These are phyloP conservation scores for Zapornia atra DNA, from an alignment of 2,113 vertebrate genomes.

Conservation along the genomic window DNA sequence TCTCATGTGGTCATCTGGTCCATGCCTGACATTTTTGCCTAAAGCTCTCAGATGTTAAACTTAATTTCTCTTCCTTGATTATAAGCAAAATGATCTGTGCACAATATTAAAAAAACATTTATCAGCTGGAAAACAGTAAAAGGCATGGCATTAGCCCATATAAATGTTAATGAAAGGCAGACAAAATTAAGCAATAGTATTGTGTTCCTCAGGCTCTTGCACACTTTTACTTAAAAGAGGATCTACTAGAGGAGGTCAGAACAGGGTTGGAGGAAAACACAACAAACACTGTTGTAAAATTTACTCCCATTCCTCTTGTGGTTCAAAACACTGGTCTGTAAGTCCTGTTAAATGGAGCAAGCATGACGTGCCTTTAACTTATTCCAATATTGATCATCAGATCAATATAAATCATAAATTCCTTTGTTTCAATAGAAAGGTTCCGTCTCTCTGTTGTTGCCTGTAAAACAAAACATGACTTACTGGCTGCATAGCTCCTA, in stretches of 20 bases:
- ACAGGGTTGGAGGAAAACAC: background rate
- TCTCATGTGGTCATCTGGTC: conserved; percentile 45
- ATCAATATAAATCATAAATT: background rate
- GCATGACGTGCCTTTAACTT: background rate
- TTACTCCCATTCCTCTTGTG: background rate
- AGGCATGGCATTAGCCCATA: conserved; percentile 8
- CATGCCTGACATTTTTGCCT: conserved; percentile 6
- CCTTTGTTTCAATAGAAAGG: background rate
- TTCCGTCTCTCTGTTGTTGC: background rate
- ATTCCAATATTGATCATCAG: background rate
- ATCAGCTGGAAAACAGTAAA: conserved; percentile 39
- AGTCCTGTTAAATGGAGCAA: background rate
- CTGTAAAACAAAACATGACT: background rate
- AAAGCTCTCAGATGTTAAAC: conserved; percentile 29
- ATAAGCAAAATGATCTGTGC: conserved; percentile 38
- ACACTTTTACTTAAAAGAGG: background rate
- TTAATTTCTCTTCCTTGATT: conserved; percentile 39
- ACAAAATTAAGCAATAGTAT: conserved; percentile 3
- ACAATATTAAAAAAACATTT: conserved; percentile 47
- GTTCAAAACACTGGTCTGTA: background rate
- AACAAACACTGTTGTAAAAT: background rate
- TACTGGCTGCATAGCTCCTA: background rate
- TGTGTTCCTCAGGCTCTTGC: background rate
- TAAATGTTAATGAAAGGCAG: conserved; percentile 49
- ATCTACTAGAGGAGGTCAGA: background rate